A percentile compares a stretch with the other conserved stretches of the same genome.
These are phyloP conservation scores for Xylocopa sonorina DNA, from an alignment of 1,140 invertebrate genomes.

Conservation along the genomic window DNA sequence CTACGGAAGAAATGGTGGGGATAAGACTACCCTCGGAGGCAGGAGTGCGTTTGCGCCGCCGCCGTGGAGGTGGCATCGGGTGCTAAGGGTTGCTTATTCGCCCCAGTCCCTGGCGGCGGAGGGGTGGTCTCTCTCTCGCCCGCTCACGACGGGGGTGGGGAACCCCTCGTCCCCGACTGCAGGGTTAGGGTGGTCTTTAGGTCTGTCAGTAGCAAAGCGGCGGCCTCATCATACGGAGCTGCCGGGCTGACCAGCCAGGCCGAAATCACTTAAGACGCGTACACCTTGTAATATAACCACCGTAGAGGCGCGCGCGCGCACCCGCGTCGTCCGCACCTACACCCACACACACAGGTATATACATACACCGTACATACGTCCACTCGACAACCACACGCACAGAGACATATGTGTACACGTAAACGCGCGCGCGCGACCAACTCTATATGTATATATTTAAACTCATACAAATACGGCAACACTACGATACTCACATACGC, in stretches of 20 bases:
- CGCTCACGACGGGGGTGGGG: constrained; percentile 66
- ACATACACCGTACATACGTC: constrained; percentile 22
- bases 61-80: constrained; percentile 79
- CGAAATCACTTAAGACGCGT: constrained; percentile 81
- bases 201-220: constrained; percentile 82
- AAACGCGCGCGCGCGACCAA: constrained; percentile 49
- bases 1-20: constrained; percentile 72
- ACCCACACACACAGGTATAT: constrained; percentile 39
- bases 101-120: constrained; percentile 67
- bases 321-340: constrained; percentile 53
- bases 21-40: constrained; percentile 81
- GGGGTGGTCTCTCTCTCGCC: constrained; percentile 69
- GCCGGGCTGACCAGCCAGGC: constrained; percentile 80
- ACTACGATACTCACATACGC: constrained; percentile 33
- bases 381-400: constrained; percentile 37
- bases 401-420: constrained; percentile 37
- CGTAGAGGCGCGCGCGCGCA: constrained; percentile 69
- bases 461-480: constrained; percentile 11
- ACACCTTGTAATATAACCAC: constrained; percentile 78
- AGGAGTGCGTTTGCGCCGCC: constrained; percentile 80
- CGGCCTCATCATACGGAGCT: constrained; percentile 82
- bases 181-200: constrained; percentile 82
- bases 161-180: constrained; percentile 71
- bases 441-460: constrained; percentile 41
- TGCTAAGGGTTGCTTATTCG: constrained; percentile 76